These are phyloP conservation scores for Tiliqua scincoides DNA, from an alignment of 2,113 vertebrate genomes.

Conservation along the genomic window DNA sequence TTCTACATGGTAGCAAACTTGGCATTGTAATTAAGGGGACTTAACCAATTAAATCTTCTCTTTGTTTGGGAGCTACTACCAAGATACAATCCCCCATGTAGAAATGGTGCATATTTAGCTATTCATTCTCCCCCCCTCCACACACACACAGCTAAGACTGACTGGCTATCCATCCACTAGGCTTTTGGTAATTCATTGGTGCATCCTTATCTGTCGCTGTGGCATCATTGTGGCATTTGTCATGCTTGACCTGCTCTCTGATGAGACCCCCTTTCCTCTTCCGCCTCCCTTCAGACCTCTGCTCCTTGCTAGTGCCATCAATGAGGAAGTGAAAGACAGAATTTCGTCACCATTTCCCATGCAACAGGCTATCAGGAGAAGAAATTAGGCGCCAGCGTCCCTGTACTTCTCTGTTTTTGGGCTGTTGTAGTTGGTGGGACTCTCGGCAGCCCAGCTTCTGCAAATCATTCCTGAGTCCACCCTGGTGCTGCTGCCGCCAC, in stretches of 20 bases:
- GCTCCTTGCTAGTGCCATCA: neutral
- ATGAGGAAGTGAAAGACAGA: constrained; percentile 22
- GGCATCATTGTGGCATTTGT: neutral
- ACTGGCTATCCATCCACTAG: neutral
- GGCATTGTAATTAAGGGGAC: no score
- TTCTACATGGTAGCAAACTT: neutral
- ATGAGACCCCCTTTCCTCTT: neutral
- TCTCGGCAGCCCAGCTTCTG: neutral
- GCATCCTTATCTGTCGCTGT: neutral
- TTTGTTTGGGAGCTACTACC: neutral
- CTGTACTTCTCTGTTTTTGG: constrained; percentile 22
- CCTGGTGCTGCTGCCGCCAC: neutral
- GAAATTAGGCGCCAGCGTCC: neutral
- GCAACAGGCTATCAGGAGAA: neutral
- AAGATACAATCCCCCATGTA: neutral
- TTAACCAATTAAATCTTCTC: neutral
- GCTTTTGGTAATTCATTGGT: neutral
- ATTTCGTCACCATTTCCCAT: constrained; percentile 1
- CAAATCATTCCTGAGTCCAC: neutral
- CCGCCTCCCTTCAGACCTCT: neutral
- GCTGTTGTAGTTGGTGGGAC: neutral
- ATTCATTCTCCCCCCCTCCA: neutral
- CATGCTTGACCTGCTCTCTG: neutral
- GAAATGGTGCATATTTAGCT: neutral
- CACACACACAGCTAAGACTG: no score